A percentile compares a stretch with the other conserved stretches of the same genome.
phyloP scores from a whole-genome alignment of 2,113 vertebrate genomes.

The Synodontis membranacea region DNA sequence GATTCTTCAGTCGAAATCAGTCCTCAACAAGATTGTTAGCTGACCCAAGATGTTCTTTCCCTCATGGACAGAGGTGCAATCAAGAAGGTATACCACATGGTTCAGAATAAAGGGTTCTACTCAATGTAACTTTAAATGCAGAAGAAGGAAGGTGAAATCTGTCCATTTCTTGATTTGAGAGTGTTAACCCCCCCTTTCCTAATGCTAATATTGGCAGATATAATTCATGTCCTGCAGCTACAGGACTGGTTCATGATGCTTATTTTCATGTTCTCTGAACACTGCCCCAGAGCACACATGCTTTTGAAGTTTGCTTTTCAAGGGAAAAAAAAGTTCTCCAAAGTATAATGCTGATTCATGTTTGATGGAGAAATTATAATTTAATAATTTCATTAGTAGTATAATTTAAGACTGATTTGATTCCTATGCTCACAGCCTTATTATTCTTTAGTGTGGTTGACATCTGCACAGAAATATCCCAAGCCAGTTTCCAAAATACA shows the following conservation, averaged over 20 bases:
- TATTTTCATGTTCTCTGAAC: neutral
- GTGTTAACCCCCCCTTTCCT: neutral
- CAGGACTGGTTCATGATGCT: neutral
- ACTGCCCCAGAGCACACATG: neutral
- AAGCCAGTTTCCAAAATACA: neutral
- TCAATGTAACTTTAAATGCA: neutral
- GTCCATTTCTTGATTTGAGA: neutral
- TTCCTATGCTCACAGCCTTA: neutral
- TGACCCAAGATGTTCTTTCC: neutral
- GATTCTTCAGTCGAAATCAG: neutral
- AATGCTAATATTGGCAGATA: neutral
- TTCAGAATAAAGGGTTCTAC: neutral
- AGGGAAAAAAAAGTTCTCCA: neutral
- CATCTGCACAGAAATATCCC: neutral
- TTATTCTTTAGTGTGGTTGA: neutral
- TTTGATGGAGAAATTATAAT: neutral
- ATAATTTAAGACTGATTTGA: neutral
- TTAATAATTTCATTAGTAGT: too few species aligned
- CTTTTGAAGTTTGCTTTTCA: neutral
- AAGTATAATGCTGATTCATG: neutral
- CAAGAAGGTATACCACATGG: neutral
- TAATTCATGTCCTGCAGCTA: neutral
- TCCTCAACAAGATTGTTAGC: neutral
- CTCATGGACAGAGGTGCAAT: neutral
- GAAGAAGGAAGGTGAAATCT: neutral